A percentile compares a stretch with the other conserved stretches of the same genome.
Conservation (phyloP, 1,140 invertebrate species). For the Drosophila sproati region DNA sequence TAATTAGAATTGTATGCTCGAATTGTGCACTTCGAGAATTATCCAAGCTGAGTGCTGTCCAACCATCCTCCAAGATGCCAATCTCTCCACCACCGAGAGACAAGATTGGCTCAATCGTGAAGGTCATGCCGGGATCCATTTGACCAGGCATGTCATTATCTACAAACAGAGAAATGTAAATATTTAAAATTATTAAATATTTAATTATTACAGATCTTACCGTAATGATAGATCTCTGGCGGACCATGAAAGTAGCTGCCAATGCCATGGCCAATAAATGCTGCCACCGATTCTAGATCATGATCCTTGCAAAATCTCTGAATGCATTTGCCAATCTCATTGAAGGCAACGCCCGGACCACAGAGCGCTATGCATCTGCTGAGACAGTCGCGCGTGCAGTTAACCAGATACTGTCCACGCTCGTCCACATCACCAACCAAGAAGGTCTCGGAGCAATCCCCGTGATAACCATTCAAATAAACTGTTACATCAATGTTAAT, state of each 20-base stretch:
- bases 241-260: slow-evolving; percentile 96
- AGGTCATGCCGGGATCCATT: slow-evolving; percentile 96
- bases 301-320: slow-evolving; percentile 87
- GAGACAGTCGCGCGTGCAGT: slow-evolving; percentile 90
- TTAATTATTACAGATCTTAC: slow-evolving; percentile 84
- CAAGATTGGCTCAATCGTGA: slow-evolving; percentile 97
- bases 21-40: slow-evolving; percentile 93
- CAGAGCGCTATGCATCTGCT: slow-evolving; percentile 91
- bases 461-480: slow-evolving; percentile 92
- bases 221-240: slow-evolving; percentile 93
- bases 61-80: slow-evolving; percentile 92
- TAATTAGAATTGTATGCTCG: slow-evolving; percentile 96
- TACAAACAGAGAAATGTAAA: slow-evolving; percentile 72
- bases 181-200: slow-evolving; percentile 27
- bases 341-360: slow-evolving; percentile 90
- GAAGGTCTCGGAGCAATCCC: slow-evolving; percentile 96
- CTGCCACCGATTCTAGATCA: slow-evolving; percentile 90
- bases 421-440: slow-evolving; percentile 92
- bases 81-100: slow-evolving; percentile 89
- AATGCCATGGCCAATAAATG: slow-evolving; percentile 96
- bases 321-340: slow-evolving; percentile 90
- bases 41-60: slow-evolving; percentile 94
- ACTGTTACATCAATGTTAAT: slow-evolving; percentile 97
- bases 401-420: slow-evolving; percentile 88
- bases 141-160: slow-evolving; percentile 89